phyloP scores from a whole-genome alignment of 2,797 vertebrate genomes.

The Sebastes vulpes region DNA sequence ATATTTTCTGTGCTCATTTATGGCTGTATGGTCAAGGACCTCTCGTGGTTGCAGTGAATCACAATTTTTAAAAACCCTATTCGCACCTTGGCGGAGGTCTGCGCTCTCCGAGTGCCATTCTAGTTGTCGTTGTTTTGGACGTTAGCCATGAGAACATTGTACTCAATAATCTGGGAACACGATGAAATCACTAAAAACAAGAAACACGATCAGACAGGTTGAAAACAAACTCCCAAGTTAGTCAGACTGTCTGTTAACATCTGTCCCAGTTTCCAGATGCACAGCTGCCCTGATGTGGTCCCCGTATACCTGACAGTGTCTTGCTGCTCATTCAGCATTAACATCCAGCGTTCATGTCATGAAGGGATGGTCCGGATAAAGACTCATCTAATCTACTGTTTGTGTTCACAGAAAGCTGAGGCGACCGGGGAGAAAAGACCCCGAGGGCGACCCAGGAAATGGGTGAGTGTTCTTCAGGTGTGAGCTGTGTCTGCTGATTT shows the following conservation, averaged over 20 bases:
- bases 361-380: background rate
- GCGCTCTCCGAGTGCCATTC: too few species aligned
- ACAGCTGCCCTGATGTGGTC: background rate
- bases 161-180: background rate
- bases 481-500: background rate
- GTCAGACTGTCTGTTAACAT: background rate
- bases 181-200: too few species aligned
- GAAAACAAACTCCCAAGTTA: too few species aligned
- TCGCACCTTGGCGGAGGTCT: too few species aligned
- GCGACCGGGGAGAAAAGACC: constrained; percentile 94
- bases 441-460: constrained; percentile 96
- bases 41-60: background rate
- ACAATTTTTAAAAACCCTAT: too few species aligned
- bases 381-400: background rate
- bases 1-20: background rate
- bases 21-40: background rate
- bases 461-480: constrained; percentile 82
- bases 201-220: too few species aligned
- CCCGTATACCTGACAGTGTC: background rate
- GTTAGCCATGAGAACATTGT: background rate
- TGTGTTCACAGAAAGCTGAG: constrained; percentile 82
- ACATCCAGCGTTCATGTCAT: background rate
- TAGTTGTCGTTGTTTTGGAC: background rate
- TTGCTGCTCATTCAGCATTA: background rate
- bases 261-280: background rate